Conservation (phyloP, 2,888 invertebrate species). For the Eupelmus urozonus region DNA sequence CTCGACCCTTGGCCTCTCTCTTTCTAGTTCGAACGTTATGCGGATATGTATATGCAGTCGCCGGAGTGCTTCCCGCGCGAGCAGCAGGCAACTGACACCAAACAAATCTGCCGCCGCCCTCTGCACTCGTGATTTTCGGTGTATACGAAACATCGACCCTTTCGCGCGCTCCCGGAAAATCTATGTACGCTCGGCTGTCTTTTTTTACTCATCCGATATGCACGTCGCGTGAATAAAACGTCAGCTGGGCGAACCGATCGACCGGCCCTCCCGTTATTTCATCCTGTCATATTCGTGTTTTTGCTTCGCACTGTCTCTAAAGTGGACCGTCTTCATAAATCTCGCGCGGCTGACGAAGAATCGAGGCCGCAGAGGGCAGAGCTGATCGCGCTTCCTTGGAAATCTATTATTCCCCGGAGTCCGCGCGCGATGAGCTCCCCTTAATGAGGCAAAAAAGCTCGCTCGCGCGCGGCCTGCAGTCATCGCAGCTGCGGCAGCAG, state of each 20-base stretch:
- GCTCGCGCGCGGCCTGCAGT: slow-evolving; percentile 24
- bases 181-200: neutral
- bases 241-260: neutral
- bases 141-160: neutral
- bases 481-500: slow-evolving; percentile 1
- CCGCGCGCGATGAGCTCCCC: slow-evolving; percentile 58
- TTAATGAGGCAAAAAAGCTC: slow-evolving; percentile 66
- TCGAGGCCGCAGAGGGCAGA: no score
- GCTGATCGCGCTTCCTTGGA: slow-evolving; percentile 65
- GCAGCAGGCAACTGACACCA: slow-evolving; percentile 74
- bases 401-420: slow-evolving; percentile 68
- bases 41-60: neutral
- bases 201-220: slow-evolving; percentile 4
- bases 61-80: slow-evolving; percentile 58
- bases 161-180: neutral
- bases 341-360: no score
- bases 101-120: slow-evolving; percentile 69
- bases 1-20: neutral
- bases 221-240: slow-evolving; percentile 34
- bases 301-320: no score
- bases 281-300: no score
- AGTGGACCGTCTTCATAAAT: no score
- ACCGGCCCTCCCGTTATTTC: no score
- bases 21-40: neutral
- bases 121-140: neutral